A percentile compares a stretch with the other conserved stretches of the same genome.
These are phyloP conservation scores for Pseudeuparius sepicola DNA, from an alignment of 2,888 invertebrate genomes.

Conservation along the genomic window DNA sequence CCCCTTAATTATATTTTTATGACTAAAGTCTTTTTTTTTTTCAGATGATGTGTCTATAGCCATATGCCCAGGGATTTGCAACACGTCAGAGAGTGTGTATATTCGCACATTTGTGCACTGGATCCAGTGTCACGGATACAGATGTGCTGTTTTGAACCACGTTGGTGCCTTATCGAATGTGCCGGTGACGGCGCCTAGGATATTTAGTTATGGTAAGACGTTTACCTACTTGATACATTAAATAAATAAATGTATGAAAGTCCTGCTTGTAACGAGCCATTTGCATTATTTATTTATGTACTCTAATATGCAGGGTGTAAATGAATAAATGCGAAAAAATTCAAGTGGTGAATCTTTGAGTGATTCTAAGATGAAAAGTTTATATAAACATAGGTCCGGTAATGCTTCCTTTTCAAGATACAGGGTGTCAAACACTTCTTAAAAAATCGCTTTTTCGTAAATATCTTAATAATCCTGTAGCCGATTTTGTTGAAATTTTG, in stretches of 20 bases:
- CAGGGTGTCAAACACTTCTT: too few relatives aligned
- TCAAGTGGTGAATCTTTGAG: too few relatives aligned
- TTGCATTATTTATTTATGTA: slow-evolving; percentile 1
- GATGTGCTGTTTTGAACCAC: slow-evolving; percentile 89
- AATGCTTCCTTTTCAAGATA: too few relatives aligned
- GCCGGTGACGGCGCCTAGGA: slow-evolving; percentile 75
- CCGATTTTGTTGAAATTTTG: too few relatives aligned
- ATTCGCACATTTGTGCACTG: slow-evolving; percentile 88
- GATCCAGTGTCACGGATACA: slow-evolving; percentile 82
- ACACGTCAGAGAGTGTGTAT: slow-evolving; percentile 89
- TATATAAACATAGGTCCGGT: too few relatives aligned
- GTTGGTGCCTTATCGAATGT: slow-evolving; percentile 81
- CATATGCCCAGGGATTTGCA: slow-evolving; percentile 87
- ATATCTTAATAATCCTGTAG: too few relatives aligned
- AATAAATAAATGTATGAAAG: not conserved
- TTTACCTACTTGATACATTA: not conserved
- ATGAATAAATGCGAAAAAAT: too few relatives aligned
- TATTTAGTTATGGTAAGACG: slow-evolving; percentile 80
- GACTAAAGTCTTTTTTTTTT: slow-evolving; percentile 31
- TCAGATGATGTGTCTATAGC: slow-evolving; percentile 80
- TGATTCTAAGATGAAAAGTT: too few relatives aligned
- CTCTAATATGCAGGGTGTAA: too few relatives aligned
- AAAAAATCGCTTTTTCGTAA: too few relatives aligned
- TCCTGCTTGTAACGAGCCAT: not conserved
- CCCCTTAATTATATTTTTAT: too few relatives aligned